These are phyloP conservation scores for Heterotis niloticus DNA, from an alignment of 2,113 vertebrate genomes.

Conservation along the genomic window DNA sequence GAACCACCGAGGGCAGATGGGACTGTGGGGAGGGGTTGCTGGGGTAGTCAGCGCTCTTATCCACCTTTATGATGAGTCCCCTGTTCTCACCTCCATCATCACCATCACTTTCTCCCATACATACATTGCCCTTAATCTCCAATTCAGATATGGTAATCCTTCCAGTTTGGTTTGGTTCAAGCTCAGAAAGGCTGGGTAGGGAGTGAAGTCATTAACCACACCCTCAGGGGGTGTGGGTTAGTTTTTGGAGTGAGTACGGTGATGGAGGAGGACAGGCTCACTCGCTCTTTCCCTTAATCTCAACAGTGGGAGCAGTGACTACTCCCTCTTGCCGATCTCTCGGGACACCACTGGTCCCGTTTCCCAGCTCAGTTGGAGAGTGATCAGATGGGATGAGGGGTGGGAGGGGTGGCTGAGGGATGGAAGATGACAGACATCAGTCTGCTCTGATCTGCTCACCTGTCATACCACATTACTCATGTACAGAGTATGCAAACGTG, in stretches of 20 bases:
- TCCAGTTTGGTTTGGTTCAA: constrained; percentile 42
- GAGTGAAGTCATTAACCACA: constrained; percentile 42
- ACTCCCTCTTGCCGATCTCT: constrained; percentile 22
- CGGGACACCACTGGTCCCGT: constrained; percentile 28
- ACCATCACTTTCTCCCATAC: constrained; percentile 49
- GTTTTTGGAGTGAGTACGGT: constrained; percentile 39
- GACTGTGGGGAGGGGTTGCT: not conserved
- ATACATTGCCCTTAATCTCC: constrained; percentile 55
- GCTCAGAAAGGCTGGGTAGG: constrained; percentile 49
- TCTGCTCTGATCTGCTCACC: constrained; percentile 57
- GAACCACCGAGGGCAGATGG: too few relatives aligned
- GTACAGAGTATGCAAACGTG: constrained; percentile 50
- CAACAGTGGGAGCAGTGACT: constrained; percentile 13
- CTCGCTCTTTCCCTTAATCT: constrained; percentile 28
- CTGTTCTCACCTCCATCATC: constrained; percentile 52
- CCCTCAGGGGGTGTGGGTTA: constrained; percentile 30
- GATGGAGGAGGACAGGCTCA: constrained; percentile 18
- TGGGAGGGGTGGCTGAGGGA: constrained; percentile 37
- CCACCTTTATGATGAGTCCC: constrained; percentile 37
- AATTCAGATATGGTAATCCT: constrained; percentile 66
- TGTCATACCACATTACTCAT: constrained; percentile 62
- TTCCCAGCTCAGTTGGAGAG: constrained; percentile 28
- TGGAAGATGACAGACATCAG: constrained; percentile 59
- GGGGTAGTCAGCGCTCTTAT: constrained; percentile 29
- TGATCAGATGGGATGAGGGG: not conserved